Conservation (phyloP, 2,113 vertebrate genomes). For the Oncorhynchus gorbuscha region DNA sequence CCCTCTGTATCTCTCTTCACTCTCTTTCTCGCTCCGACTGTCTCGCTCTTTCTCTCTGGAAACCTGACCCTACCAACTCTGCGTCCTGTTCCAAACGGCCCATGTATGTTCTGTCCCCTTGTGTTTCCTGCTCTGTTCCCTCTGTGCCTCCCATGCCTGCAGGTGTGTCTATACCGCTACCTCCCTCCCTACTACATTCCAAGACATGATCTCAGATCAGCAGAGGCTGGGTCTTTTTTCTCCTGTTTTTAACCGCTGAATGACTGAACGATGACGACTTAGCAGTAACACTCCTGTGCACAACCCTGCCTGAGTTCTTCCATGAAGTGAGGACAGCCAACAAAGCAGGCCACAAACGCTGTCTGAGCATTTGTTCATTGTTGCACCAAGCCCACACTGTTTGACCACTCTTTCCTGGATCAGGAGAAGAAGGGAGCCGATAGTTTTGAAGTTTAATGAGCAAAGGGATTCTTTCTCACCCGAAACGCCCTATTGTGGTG, state of each 20-base stretch:
- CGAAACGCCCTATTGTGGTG: slow-evolving; percentile 18
- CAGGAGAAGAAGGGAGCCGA: background rate
- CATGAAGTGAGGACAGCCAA: slow-evolving; percentile 34
- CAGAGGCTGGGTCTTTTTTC: background rate
- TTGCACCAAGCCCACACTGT: slow-evolving; percentile 13
- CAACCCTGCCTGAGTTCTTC: slow-evolving; percentile 10
- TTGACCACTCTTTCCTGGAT: background rate
- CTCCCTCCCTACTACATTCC: background rate
- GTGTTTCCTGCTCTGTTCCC: background rate
- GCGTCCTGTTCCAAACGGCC: background rate
- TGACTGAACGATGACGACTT: slow-evolving; percentile 28
- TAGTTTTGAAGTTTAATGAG: background rate
- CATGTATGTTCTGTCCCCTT: background rate
- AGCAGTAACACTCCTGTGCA: slow-evolving; percentile 19
- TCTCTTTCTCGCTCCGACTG: background rate
- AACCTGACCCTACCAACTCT: slow-evolving; percentile 2
- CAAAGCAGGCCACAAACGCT: slow-evolving; percentile 16
- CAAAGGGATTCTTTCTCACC: slow-evolving; percentile 21
- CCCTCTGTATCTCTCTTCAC: background rate
- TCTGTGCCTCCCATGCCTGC: background rate
- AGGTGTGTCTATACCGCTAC: background rate
- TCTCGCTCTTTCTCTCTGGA: background rate
- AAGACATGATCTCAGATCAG: slow-evolving; percentile 15
- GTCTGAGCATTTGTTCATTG: slow-evolving; percentile 16
- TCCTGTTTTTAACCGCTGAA: background rate